These are phyloP conservation scores for Pocillopora verrucosa DNA, from an alignment of 64 coral and sea anemone genomes.

Conservation along the genomic window DNA sequence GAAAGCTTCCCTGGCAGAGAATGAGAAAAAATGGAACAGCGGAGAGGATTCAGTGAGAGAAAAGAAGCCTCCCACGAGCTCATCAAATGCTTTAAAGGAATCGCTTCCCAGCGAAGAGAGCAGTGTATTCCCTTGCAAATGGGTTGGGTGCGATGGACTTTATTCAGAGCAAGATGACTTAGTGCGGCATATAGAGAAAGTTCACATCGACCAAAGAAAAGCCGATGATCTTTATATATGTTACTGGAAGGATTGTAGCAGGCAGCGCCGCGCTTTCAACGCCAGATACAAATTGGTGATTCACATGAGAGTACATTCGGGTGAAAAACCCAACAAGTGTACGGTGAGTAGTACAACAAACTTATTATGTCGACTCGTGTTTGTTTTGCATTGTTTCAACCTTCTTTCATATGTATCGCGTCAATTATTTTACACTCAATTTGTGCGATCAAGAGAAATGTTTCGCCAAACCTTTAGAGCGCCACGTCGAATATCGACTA, in stretches of 20 bases:
- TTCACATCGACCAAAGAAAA: constrained; percentile 98
- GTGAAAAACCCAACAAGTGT: constrained; percentile 97
- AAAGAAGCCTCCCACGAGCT: neutral
- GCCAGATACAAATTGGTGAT: constrained; percentile 97
- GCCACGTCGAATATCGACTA: neutral
- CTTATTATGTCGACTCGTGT: constrained; percentile 22
- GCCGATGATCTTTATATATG: constrained; percentile 98
- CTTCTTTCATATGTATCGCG: constrained; percentile 43
- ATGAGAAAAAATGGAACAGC: constrained; percentile 28
- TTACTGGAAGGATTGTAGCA: constrained; percentile 90
- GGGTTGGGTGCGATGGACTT: constrained; percentile 75
- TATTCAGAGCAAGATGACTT: constrained; percentile 95
- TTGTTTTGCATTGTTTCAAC: constrained; percentile 59
- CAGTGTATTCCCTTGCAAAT: constrained; percentile 70
- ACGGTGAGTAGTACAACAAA: constrained; percentile 75
- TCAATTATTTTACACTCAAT: constrained; percentile 47
- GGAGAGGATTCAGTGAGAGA: constrained; percentile 28
- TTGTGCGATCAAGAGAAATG: constrained; percentile 1
- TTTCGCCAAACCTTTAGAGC: neutral
- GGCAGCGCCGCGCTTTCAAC: constrained; percentile 89
- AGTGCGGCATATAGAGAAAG: constrained; percentile 97
- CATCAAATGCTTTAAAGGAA: constrained; percentile 50
- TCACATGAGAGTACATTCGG: constrained; percentile 97
- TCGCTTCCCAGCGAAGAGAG: constrained; percentile 57
- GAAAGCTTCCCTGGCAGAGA: neutral